Conservation (phyloP, 2,113 vertebrate genomes). For the Pelobates fuscus region DNA sequence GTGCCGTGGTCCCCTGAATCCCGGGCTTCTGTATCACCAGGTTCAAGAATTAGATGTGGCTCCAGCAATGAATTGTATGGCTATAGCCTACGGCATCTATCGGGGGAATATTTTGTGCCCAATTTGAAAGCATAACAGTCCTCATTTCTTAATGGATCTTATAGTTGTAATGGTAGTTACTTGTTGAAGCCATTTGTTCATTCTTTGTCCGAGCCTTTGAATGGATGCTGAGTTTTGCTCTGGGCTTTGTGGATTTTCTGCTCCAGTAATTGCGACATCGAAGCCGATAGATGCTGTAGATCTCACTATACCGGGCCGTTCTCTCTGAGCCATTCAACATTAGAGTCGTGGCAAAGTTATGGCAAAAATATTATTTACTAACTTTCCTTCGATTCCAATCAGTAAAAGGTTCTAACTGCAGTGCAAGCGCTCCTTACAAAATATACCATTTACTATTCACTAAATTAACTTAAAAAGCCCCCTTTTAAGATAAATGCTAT, state of each 20-base stretch:
- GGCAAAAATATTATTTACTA: not conserved
- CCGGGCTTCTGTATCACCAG: too few relatives aligned
- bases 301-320: not conserved
- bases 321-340: not conserved
- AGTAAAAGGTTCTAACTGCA: too few relatives aligned
- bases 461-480: too few relatives aligned
- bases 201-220: not conserved
- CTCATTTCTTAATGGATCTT: conserved; percentile 17
- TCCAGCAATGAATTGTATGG: not conserved
- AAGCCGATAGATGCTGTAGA: not conserved
- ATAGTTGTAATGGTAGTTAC: conserved; percentile 2
- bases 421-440: too few relatives aligned
- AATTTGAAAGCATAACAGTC: conserved; percentile 40
- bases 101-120: conserved; percentile 10
- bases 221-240: not conserved
- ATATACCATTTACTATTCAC: too few relatives aligned
- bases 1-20: too few relatives aligned
- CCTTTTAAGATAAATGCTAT: too few relatives aligned
- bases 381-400: not conserved
- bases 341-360: too few relatives aligned
- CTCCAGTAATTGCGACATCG: conserved; percentile 24
- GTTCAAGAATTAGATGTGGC: not conserved
- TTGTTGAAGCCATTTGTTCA: not conserved
- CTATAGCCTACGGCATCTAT: conserved; percentile 12
- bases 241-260: conserved; percentile 31